Percentiles rank a stretch among this genome's conserved stretches.
Conservation (phyloP, 2,797 vertebrate genomes). For the Ispidina lecontei region DNA sequence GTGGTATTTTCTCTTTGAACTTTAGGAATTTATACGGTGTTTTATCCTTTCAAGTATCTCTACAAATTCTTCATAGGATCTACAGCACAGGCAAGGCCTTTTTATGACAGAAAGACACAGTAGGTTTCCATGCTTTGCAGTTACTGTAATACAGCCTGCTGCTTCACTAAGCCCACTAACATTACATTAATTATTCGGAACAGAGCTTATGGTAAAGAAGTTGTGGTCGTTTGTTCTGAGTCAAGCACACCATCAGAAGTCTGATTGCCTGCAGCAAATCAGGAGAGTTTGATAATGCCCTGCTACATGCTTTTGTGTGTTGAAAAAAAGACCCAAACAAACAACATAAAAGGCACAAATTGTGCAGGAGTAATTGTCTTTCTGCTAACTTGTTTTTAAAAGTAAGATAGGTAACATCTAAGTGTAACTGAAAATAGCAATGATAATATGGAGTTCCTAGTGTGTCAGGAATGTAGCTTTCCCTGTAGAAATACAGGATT, state of each 20-base stretch:
- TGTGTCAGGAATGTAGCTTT: neutral
- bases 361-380: neutral
- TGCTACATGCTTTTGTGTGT: neutral
- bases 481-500: neutral
- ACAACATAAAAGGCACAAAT: neutral
- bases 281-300: neutral
- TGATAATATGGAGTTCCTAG: neutral
- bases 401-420: neutral
- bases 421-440: slow-evolving; percentile 18
- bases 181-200: slow-evolving; percentile 66
- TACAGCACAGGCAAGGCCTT: slow-evolving; percentile 41
- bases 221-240: slow-evolving; percentile 7
- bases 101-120: slow-evolving; percentile 40
- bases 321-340: neutral
- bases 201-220: slow-evolving; percentile 35
- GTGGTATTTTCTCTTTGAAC: slow-evolving; percentile 72
- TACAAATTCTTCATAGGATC: slow-evolving; percentile 63
- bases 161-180: slow-evolving; percentile 49
- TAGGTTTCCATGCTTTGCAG: slow-evolving; percentile 52
- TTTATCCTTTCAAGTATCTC: slow-evolving; percentile 61
- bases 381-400: slow-evolving; percentile 23
- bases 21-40: slow-evolving; percentile 59
- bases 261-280: slow-evolving; percentile 44
- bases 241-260: slow-evolving; percentile 36
- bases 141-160: slow-evolving; percentile 34